Evolutionary conservation across 2,888 invertebrate species (phyloP).

Genomic region (Conchocele bisecta): DNA sequence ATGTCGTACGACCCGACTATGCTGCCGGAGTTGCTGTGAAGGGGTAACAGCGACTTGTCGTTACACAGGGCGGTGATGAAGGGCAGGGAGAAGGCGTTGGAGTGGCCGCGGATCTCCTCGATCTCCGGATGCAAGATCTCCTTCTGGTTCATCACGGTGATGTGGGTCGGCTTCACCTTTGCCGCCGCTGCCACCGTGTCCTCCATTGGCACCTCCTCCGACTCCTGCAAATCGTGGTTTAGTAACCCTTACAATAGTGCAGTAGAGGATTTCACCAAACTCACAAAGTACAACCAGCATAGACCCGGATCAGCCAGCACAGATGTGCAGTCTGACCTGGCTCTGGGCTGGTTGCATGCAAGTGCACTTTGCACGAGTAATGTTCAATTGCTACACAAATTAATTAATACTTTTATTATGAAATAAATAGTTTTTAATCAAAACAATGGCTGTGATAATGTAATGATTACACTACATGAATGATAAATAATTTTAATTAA

Average conservation of each 20-base stretch:
- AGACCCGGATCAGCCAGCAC: too few relatives aligned
- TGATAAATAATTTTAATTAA: too few relatives aligned
- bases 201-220: constrained; percentile 3
- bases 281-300: too few relatives aligned
- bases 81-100: constrained; percentile 86
- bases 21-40: constrained; percentile 63
- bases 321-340: too few relatives aligned
- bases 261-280: too few relatives aligned
- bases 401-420: too few relatives aligned
- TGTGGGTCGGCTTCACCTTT: constrained; percentile 55
- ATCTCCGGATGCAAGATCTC: constrained; percentile 76
- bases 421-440: too few relatives aligned
- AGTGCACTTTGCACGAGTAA: too few relatives aligned
- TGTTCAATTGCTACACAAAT: too few relatives aligned
- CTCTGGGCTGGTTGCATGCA: too few relatives aligned
- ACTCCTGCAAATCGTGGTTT: constrained; percentile 8
- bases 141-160: constrained; percentile 64
- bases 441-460: too few relatives aligned
- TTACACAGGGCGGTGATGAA: constrained; percentile 96
- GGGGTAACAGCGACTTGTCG: constrained; percentile 89
- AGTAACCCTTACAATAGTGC: constrained; percentile 27
- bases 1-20: constrained; percentile 68
- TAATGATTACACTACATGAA: too few relatives aligned
- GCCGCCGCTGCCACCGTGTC: constrained; percentile 9
- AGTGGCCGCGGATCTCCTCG: constrained; percentile 74